Percentiles rank a stretch among this genome's conserved stretches.
These are phyloP conservation scores for Tragelaphus scriptus DNA, from an alignment of 2,113 vertebrate species.

Conservation along the genomic window DNA sequence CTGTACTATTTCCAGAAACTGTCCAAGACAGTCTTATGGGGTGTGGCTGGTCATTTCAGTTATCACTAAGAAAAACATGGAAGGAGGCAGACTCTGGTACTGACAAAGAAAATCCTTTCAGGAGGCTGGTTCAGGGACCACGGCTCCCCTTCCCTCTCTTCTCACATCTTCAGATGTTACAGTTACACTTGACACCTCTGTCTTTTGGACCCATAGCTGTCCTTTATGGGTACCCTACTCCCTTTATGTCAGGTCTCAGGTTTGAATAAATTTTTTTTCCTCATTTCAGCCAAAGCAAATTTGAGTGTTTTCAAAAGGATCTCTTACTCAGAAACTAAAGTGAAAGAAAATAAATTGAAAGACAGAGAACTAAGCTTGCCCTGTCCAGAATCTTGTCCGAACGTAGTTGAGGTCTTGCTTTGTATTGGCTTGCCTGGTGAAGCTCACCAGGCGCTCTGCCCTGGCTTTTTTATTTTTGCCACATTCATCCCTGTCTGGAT, in stretches of 20 bases:
- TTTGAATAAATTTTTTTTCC: background rate
- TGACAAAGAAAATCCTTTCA: background rate
- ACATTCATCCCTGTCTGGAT: background rate
- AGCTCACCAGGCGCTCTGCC: background rate
- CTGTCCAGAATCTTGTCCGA: background rate
- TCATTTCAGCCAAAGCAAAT: background rate
- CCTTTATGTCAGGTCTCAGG: background rate
- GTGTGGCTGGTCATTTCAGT: background rate
- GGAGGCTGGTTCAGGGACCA: background rate
- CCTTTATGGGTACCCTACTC: background rate
- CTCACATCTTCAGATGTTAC: background rate
- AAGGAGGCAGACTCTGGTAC: background rate
- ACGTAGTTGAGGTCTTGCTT: background rate
- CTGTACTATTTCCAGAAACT: slow-evolving; percentile 18
- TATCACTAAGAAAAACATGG: background rate
- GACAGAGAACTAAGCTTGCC: background rate
- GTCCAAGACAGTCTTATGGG: background rate
- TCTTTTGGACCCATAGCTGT: background rate
- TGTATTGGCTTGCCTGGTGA: background rate
- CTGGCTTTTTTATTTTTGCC: background rate
- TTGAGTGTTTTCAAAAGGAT: background rate
- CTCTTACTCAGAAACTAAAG: background rate
- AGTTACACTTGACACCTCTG: background rate
- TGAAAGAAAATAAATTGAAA: slow-evolving; percentile 6
- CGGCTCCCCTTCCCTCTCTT: background rate